These are phyloP conservation scores for Archaeoteleia sp. DNA, from an alignment of 2,888 invertebrate genomes.

Conservation along the genomic window DNA sequence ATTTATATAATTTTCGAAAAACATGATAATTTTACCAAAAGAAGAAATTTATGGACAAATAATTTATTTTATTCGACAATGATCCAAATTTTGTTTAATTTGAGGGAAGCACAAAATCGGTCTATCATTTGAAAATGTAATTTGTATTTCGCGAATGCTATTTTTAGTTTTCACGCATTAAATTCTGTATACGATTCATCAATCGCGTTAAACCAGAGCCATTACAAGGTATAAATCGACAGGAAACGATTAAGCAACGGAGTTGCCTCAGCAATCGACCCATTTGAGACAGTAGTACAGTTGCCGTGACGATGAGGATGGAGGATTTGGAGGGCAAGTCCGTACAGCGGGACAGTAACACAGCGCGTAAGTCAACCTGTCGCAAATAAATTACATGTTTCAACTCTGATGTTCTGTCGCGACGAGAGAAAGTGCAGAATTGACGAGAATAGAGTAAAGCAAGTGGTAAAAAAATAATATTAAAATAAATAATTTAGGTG, in stretches of 20 bases:
- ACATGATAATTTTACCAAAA: no score
- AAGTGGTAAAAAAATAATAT: constrained; percentile 5
- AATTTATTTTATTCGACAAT: no score
- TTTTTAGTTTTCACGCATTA: neutral
- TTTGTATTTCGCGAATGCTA: no score
- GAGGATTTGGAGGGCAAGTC: constrained; percentile 40
- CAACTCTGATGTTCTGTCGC: constrained; percentile 34
- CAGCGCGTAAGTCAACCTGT: constrained; percentile 59
- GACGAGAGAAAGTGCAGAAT: constrained; percentile 32
- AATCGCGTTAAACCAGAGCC: constrained; percentile 7
- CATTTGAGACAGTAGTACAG: constrained; percentile 55
- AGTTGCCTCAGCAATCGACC: constrained; percentile 59
- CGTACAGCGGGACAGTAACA: constrained; percentile 58
- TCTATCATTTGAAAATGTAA: no score
- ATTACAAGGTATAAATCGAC: constrained; percentile 36
- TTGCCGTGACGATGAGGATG: constrained; percentile 22
- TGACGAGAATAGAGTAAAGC: constrained; percentile 26
- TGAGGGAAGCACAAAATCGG: no score
- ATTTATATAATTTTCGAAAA: no score
- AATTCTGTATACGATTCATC: constrained; percentile 20
- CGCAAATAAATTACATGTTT: constrained; percentile 43
- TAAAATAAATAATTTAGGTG: constrained; percentile 17
- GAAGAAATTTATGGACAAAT: no score
- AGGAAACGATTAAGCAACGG: constrained; percentile 45
- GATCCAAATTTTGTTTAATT: no score